phyloP scores from a whole-genome alignment of 2,113 vertebrate species.

The Aix galericulata region DNA sequence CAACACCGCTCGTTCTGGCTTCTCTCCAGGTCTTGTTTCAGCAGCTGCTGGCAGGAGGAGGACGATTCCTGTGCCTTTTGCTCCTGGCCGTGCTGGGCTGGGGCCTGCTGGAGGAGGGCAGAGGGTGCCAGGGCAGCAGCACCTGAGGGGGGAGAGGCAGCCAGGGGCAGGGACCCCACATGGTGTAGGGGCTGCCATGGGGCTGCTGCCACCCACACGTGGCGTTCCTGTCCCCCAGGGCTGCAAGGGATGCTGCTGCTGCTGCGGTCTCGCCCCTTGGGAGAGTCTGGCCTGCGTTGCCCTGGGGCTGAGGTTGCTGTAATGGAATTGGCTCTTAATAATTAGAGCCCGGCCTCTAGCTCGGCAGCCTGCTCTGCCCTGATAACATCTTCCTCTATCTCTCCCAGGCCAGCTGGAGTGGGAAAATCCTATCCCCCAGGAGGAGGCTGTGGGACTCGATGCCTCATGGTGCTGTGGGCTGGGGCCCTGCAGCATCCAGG shows the following conservation, averaged over 20 bases:
- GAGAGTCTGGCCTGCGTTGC: neutral
- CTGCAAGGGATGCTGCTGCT: neutral
- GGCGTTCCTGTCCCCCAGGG: slow-evolving; percentile 7
- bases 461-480: neutral
- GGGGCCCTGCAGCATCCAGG: neutral
- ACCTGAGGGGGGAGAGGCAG: neutral
- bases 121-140: neutral
- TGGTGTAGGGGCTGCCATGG: neutral
- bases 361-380: neutral
- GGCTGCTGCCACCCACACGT: neutral
- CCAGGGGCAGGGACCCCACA: too few species aligned
- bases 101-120: neutral
- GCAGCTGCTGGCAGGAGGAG: neutral
- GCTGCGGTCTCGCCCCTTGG: neutral
- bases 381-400: slow-evolving; percentile 19
- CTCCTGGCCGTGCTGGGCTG: rapidly evolving
- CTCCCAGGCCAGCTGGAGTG: slow-evolving; percentile 7
- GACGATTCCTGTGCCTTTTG: rapidly evolving
- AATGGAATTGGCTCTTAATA: slow-evolving; percentile 16
- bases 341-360: slow-evolving; percentile 22
- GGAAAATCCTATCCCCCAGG: neutral
- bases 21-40: neutral
- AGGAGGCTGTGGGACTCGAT: neutral
- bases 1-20: neutral
- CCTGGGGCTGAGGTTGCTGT: slow-evolving; percentile 15